Conservation (phyloP, 2,113 vertebrate species). For the Myotis lucifugus region DNA sequence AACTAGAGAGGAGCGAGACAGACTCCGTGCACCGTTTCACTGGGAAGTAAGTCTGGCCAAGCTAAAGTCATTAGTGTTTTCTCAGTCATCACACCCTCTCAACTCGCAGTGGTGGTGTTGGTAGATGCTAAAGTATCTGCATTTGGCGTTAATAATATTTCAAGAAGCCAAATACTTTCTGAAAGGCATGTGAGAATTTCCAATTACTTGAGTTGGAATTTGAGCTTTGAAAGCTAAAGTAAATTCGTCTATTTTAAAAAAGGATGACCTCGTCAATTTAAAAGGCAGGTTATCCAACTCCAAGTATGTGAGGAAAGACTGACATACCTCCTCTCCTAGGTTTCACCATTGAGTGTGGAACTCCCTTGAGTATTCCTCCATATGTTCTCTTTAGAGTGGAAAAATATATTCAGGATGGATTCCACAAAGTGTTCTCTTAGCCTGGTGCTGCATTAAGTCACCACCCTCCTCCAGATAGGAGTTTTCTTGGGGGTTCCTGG, state of each 20-base stretch:
- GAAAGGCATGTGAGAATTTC: neutral
- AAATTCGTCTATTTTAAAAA: neutral
- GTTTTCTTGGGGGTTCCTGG: neutral
- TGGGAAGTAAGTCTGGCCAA: neutral
- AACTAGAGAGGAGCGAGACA: neutral
- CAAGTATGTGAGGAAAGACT: neutral
- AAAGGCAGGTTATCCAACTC: neutral
- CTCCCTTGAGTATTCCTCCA: neutral
- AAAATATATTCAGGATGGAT: neutral
- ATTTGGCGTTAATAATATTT: neutral
- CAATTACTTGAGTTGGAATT: conserved; percentile 12
- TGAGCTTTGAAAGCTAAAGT: conserved; percentile 46
- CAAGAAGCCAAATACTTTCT: neutral
- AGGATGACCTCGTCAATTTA: neutral
- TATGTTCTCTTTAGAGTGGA: neutral
- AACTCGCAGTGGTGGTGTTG: neutral
- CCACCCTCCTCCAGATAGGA: neutral
- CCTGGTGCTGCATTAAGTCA: neutral
- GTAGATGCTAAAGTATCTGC: neutral
- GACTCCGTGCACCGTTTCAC: neutral
- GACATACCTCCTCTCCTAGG: neutral
- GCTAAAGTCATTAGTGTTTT: neutral
- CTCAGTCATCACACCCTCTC: neutral
- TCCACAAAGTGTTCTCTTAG: neutral
- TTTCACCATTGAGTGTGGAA: neutral